Conservation (phyloP, 2,113 vertebrate species). For the Callocephalon fimbriatum region DNA sequence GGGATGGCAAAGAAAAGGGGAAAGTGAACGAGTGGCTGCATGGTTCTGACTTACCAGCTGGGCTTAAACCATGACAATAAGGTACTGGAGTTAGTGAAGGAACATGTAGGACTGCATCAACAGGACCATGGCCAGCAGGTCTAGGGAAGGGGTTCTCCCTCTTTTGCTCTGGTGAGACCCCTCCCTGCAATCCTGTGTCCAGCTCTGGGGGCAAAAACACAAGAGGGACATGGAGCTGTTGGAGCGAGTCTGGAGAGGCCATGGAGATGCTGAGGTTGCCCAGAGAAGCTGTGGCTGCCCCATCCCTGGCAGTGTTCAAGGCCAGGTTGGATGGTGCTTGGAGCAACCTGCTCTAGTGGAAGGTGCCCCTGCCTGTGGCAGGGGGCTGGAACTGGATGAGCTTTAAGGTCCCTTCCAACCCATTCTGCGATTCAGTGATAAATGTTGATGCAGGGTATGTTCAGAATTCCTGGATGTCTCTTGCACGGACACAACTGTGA, state of each 20-base stretch:
- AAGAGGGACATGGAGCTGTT: background rate
- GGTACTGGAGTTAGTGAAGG: background rate
- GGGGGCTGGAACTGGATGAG: background rate
- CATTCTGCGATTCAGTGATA: background rate
- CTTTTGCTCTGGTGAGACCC: background rate
- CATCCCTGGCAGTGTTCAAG: background rate
- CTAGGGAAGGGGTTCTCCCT: background rate
- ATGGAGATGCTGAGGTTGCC: background rate
- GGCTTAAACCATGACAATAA: background rate
- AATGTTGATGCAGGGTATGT: background rate
- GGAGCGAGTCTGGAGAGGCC: background rate
- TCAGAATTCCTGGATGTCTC: background rate
- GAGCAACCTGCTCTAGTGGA: background rate
- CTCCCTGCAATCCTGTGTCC: background rate
- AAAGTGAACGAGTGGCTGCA: background rate
- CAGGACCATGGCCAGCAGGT: background rate
- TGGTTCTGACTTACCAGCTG: background rate
- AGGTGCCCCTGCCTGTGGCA: background rate
- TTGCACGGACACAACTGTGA: fast-evolving
- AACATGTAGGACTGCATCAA: background rate
- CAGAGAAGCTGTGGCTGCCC: background rate
- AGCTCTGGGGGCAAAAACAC: background rate
- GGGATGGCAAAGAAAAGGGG: too few relatives aligned
- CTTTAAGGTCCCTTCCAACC: background rate
- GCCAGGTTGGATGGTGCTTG: too few relatives aligned